Evolutionary conservation across 2,888 invertebrate genomes (phyloP).

Genomic region (Siphlonurus alternatus): DNA sequence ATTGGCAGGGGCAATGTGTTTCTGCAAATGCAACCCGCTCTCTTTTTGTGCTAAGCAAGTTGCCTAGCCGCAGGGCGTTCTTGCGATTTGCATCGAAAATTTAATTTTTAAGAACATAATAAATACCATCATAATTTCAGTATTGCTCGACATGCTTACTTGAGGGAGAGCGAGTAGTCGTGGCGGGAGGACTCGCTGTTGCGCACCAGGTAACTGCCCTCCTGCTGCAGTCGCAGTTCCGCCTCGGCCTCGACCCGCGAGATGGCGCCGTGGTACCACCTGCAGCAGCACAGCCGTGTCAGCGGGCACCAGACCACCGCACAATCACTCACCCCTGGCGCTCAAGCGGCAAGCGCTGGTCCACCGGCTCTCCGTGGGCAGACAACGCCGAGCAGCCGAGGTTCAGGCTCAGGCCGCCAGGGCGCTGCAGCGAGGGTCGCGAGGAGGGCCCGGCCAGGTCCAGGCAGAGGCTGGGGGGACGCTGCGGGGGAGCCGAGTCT

Average conservation of each 20-base stretch:
- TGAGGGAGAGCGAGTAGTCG: conserved; percentile 85
- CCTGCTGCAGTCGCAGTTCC: conserved; percentile 61
- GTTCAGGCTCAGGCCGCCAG: conserved; percentile 26
- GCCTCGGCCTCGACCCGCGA: conserved; percentile 83
- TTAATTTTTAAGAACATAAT: no score
- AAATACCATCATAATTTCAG: no score
- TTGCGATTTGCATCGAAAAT: no score
- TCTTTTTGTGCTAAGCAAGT: no score
- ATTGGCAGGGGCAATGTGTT: no score
- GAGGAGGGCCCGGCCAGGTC: conserved; percentile 12
- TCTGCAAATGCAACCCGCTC: no score
- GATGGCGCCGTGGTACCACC: conserved; percentile 93
- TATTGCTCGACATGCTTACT: conserved; percentile 53
- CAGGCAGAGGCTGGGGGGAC: conserved; percentile 22
- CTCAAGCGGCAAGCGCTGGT: conserved; percentile 64
- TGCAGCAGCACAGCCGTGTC: conserved; percentile 21
- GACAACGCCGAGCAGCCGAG: conserved; percentile 33
- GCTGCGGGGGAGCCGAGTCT: conserved; percentile 25
- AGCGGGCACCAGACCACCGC: neutral
- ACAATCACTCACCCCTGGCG: conserved; percentile 57
- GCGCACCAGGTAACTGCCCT: conserved; percentile 87
- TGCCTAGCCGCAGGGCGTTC: no score
- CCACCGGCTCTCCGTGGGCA: conserved; percentile 52
- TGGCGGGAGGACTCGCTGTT: conserved; percentile 87
- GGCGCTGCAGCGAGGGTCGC: conserved; percentile 26